phyloP scores from a whole-genome alignment of 2,888 invertebrate genomes.

The Stenichneumon culpator region DNA sequence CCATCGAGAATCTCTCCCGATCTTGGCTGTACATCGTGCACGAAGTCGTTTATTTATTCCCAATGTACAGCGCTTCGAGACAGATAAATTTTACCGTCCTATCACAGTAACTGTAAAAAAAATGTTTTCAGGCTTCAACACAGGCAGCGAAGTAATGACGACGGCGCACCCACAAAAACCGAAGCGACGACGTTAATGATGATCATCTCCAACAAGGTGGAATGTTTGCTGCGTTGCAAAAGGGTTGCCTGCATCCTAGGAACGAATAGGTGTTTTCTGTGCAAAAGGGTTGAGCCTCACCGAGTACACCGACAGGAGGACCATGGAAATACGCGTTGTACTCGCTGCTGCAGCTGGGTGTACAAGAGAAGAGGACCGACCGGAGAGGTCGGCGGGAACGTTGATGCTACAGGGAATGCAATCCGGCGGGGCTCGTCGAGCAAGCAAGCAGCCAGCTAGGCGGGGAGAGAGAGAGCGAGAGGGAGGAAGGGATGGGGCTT shows the following conservation, averaged over 20 bases:
- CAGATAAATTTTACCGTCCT: conserved; percentile 60
- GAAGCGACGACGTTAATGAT: conserved; percentile 17
- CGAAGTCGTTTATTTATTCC: conserved; percentile 60
- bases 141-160: conserved; percentile 25
- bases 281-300: conserved; percentile 5
- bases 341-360: neutral
- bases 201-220: conserved; percentile 44
- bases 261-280: conserved; percentile 35
- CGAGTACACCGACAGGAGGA: conserved; percentile 15
- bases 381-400: conserved; percentile 55
- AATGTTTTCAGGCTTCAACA: neutral
- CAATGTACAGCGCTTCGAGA: conserved; percentile 36
- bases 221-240: conserved; percentile 40
- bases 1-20: conserved; percentile 53
- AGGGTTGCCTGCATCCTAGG: conserved; percentile 44
- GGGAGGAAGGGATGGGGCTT: conserved; percentile 80
- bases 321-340: neutral
- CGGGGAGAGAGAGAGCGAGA: conserved; percentile 61
- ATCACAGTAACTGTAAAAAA: conserved; percentile 34
- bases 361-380: conserved; percentile 30
- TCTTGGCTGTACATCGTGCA: conserved; percentile 39
- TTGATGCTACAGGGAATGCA: conserved; percentile 56
- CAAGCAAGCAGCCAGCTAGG: conserved; percentile 49
- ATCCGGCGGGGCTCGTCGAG: conserved; percentile 61
- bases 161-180: neutral